These are phyloP conservation scores for Cabera pusaria DNA, from an alignment of 2,888 invertebrate genomes.

Conservation along the genomic window DNA sequence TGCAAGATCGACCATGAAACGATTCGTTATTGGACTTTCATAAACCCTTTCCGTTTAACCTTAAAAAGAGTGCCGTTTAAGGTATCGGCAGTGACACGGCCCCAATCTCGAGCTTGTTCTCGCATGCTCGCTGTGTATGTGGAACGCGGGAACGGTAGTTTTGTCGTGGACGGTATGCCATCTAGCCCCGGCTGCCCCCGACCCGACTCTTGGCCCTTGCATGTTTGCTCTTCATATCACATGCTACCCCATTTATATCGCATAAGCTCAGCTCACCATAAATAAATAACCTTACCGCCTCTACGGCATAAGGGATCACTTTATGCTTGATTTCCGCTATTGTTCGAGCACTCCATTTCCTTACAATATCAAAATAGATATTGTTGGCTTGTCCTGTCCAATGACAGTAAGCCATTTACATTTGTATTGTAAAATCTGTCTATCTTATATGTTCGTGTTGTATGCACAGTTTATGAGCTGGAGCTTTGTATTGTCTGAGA, in stretches of 20 bases:
- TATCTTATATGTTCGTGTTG: conserved; percentile 10
- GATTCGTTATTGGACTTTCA: no score
- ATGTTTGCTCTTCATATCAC: conserved; percentile 46
- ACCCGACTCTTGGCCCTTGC: conserved; percentile 57
- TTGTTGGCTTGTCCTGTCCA: conserved; percentile 24
- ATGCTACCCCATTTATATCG: conserved; percentile 24
- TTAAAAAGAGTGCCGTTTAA: conserved; percentile 37
- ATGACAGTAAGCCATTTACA: conserved; percentile 27
- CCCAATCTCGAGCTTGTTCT: conserved; percentile 51
- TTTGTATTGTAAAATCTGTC: conserved; percentile 31
- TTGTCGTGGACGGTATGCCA: conserved; percentile 53
- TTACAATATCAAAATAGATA: conserved; percentile 21
- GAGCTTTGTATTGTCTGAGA: conserved; percentile 32
- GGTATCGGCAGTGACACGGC: conserved; percentile 43
- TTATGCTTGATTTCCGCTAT: conserved; percentile 20
- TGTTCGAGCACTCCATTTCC: conserved; percentile 19
- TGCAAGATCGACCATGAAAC: no score
- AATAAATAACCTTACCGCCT: conserved; percentile 7
- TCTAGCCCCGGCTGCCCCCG: conserved; percentile 59
- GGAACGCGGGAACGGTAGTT: conserved; percentile 76
- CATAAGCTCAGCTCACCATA: conserved; percentile 14
- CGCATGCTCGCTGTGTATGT: conserved; percentile 59
- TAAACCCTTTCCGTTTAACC: conserved; percentile 24
- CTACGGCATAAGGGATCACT: conserved; percentile 7
- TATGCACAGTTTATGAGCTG: conserved; percentile 19